A percentile compares a stretch with the other conserved stretches of the same genome.
phyloP scores from a whole-genome alignment of 2,797 vertebrate genomes.

The Dallia pectoralis region DNA sequence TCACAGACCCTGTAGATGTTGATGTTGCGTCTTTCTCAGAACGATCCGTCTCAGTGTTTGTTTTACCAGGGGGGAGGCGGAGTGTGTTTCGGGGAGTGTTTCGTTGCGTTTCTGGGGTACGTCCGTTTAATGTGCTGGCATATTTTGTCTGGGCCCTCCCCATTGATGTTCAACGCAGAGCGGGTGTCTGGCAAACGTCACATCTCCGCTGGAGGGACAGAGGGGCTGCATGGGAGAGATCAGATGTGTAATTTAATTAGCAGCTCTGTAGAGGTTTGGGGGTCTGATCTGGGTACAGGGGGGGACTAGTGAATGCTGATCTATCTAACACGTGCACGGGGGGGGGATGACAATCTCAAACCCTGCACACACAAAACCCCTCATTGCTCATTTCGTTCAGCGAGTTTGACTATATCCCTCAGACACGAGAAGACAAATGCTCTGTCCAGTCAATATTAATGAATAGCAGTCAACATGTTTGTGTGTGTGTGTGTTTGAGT shows the following conservation, averaged over 20 bases:
- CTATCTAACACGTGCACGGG: slow-evolving; percentile 45
- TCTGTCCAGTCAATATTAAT: background rate
- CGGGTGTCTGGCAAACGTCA: slow-evolving; percentile 68
- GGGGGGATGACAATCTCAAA: slow-evolving; percentile 35
- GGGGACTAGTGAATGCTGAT: slow-evolving; percentile 57
- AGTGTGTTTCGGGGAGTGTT: slow-evolving; percentile 14
- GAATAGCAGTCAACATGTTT: background rate
- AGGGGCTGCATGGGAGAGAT: slow-evolving; percentile 46
- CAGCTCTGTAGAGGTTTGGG: slow-evolving; percentile 58
- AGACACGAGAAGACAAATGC: slow-evolving; percentile 14
- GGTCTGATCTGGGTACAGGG: slow-evolving; percentile 56
- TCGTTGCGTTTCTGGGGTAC: slow-evolving; percentile 43
- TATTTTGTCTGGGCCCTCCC: slow-evolving; percentile 39
- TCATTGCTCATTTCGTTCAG: slow-evolving; percentile 39
- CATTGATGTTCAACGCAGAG: slow-evolving; percentile 56
- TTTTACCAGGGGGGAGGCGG: slow-evolving; percentile 2
- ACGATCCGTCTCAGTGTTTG: slow-evolving; percentile 12
- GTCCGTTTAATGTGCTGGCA: slow-evolving; percentile 51
- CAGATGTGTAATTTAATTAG: slow-evolving; percentile 72
- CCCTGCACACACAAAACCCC: background rate
- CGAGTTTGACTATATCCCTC: slow-evolving; percentile 19
- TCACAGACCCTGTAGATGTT: slow-evolving; percentile 53
- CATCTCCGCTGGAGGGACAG: slow-evolving; percentile 57
- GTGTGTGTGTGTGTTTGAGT: background rate
- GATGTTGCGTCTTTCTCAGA: slow-evolving; percentile 32